Percentiles rank a stretch among this genome's conserved stretches.
Evolutionary conservation across 2,888 invertebrate genomes (phyloP).

Genomic region (Candidula unifasciata): DNA sequence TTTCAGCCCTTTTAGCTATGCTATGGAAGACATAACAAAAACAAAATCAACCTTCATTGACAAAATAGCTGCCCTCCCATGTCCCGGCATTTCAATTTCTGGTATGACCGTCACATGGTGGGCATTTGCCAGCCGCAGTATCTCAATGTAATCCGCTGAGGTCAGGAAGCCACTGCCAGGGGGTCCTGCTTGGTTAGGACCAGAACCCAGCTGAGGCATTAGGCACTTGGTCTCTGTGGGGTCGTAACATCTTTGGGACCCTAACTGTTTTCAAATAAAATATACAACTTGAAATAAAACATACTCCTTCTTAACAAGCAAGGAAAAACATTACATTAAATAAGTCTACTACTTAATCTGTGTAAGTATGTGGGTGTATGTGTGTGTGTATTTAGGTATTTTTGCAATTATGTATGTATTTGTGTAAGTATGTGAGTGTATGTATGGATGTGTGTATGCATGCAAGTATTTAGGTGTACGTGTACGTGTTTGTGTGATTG

Average conservation of each 20-base stretch:
- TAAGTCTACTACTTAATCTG: too few species aligned
- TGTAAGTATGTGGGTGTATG: too few species aligned
- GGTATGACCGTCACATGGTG: conserved; percentile 64
- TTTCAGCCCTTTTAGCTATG: background rate
- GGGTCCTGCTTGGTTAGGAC: conserved; percentile 41
- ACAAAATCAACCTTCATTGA: conserved; percentile 53
- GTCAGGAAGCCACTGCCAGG: conserved; percentile 57
- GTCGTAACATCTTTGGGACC: conserved; percentile 58
- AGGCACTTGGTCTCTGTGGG: conserved; percentile 54
- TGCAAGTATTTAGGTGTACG: too few species aligned
- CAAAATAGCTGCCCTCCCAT: conserved; percentile 64
- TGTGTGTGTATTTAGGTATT: too few species aligned
- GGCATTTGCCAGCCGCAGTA: conserved; percentile 53
- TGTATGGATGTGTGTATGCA: too few species aligned
- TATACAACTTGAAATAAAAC: too few species aligned
- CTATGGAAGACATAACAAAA: background rate
- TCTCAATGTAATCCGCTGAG: conserved; percentile 47
- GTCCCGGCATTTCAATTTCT: conserved; percentile 66
- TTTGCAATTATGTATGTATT: too few species aligned
- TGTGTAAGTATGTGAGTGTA: too few species aligned
- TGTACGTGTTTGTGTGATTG: too few species aligned
- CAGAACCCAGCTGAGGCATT: conserved; percentile 58
- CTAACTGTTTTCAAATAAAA: conserved; percentile 52
- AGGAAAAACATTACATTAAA: too few species aligned
- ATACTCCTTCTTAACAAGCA: too few species aligned